A percentile compares a stretch with the other conserved stretches of the same genome.
These are phyloP conservation scores for Ricordea florida DNA, from an alignment of 92 coral and sea anemone genomes.

Conservation along the genomic window DNA sequence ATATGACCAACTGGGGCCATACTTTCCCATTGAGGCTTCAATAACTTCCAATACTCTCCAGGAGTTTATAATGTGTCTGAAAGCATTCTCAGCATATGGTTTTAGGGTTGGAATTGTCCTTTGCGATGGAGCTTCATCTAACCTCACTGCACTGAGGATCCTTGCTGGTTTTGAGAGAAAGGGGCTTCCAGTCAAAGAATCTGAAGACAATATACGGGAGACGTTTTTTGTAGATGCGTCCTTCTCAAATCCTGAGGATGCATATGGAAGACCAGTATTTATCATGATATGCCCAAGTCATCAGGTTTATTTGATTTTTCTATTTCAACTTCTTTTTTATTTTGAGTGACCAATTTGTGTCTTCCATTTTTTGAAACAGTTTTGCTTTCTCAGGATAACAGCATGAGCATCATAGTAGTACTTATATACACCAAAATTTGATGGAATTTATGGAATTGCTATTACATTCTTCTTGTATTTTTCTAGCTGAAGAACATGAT, in stretches of 20 bases:
- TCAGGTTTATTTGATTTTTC: no score
- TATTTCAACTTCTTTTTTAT: not conserved
- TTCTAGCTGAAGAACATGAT: not conserved
- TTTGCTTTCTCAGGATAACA: not conserved
- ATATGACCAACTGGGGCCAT: not conserved
- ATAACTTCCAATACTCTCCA: not conserved
- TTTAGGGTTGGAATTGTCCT: not conserved
- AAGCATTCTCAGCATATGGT: not conserved
- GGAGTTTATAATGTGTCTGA: not conserved
- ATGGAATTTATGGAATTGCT: not conserved
- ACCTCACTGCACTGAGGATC: not conserved
- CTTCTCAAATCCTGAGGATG: slow-evolving; percentile 24
- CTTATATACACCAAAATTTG: not conserved
- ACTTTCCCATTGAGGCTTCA: not conserved
- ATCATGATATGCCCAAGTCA: slow-evolving; percentile 34
- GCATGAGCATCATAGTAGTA: not conserved
- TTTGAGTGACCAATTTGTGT: not conserved
- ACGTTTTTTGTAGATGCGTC: not conserved
- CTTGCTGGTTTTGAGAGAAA: not conserved
- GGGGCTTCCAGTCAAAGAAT: not conserved
- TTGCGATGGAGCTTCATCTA: slow-evolving; percentile 3
- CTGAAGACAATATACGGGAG: not conserved
- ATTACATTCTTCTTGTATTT: no score
- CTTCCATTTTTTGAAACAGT: not conserved
- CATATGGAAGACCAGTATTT: not conserved